Percentiles rank a stretch among this genome's conserved stretches.
Conservation (phyloP, 2,888 invertebrate species). For the Oligia strigilis region DNA sequence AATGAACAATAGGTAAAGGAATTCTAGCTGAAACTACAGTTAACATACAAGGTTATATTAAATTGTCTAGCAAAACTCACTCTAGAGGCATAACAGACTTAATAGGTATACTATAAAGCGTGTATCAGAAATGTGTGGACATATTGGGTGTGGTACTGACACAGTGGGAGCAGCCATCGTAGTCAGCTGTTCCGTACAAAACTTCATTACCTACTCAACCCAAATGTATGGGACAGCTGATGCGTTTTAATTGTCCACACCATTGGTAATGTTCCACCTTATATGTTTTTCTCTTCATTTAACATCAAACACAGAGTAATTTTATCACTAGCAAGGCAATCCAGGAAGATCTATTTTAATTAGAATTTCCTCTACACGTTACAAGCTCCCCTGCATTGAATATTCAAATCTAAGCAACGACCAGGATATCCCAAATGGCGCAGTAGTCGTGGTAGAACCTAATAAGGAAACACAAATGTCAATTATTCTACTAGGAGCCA, state of each 20-base stretch:
- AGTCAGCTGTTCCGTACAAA: neutral
- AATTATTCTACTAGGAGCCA: conserved; percentile 27
- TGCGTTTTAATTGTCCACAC: neutral
- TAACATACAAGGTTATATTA: neutral
- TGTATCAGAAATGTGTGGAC: neutral
- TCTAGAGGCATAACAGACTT: neutral
- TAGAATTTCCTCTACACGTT: conserved; percentile 29
- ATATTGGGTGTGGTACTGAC: neutral
- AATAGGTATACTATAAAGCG: neutral
- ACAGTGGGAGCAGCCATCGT: neutral
- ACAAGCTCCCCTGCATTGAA: conserved; percentile 18
- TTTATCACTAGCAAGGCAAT: conserved; percentile 12
- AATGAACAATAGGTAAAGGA: neutral
- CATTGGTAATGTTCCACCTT: too few species aligned
- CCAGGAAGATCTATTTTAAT: conserved; percentile 15
- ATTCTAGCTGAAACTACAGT: neutral
- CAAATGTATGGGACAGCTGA: neutral
- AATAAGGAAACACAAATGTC: conserved; percentile 62
- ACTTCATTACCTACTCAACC: neutral
- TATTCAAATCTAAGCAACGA: conserved; percentile 28
- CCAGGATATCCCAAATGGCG: conserved; percentile 60
- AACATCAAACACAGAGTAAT: neutral
- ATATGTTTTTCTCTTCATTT: neutral
- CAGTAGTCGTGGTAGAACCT: conserved; percentile 10
- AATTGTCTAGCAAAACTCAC: neutral